A percentile compares a stretch with the other conserved stretches of the same genome.
phyloP scores from a whole-genome alignment of 2,888 invertebrate species.

The Erebia palarica region DNA sequence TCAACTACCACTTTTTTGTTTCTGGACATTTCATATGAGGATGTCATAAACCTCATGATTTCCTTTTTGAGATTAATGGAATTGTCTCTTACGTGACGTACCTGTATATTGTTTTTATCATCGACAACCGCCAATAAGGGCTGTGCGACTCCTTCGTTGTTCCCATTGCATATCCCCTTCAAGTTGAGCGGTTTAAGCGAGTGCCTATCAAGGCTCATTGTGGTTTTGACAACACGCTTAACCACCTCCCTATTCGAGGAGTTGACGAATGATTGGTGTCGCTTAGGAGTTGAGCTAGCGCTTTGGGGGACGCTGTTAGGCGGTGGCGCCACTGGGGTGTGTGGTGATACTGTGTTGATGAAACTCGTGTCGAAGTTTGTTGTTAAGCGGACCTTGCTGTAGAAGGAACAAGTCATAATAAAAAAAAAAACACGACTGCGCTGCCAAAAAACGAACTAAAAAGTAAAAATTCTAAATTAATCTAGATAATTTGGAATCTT shows the following conservation, averaged over 20 bases:
- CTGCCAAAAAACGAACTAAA: too few species aligned
- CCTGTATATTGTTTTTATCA: constrained; percentile 77
- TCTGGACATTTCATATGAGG: too few species aligned
- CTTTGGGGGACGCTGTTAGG: constrained; percentile 51
- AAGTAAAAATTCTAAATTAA: too few species aligned
- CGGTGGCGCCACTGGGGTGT: constrained; percentile 51
- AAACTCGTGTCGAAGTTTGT: constrained; percentile 76
- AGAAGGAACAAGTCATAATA: too few species aligned
- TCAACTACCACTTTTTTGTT: too few species aligned
- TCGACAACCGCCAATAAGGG: constrained; percentile 75
- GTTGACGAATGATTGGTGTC: constrained; percentile 66
- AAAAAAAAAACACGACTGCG: too few species aligned
- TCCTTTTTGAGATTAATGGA: not conserved
- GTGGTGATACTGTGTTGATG: constrained; percentile 56
- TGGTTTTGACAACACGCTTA: constrained; percentile 58
- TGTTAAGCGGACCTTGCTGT: constrained; percentile 71
- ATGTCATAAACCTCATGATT: too few species aligned
- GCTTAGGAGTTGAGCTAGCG: constrained; percentile 55
- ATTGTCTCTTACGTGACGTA: constrained; percentile 40
- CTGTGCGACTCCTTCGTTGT: constrained; percentile 55
- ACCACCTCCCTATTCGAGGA: constrained; percentile 49
- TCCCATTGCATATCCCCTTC: constrained; percentile 69
- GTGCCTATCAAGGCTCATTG: constrained; percentile 68
- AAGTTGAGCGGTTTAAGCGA: constrained; percentile 69
- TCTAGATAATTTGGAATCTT: too few species aligned